phyloP scores from a whole-genome alignment of 2,797 vertebrate species.

The Oreonectes daqikongensis region DNA sequence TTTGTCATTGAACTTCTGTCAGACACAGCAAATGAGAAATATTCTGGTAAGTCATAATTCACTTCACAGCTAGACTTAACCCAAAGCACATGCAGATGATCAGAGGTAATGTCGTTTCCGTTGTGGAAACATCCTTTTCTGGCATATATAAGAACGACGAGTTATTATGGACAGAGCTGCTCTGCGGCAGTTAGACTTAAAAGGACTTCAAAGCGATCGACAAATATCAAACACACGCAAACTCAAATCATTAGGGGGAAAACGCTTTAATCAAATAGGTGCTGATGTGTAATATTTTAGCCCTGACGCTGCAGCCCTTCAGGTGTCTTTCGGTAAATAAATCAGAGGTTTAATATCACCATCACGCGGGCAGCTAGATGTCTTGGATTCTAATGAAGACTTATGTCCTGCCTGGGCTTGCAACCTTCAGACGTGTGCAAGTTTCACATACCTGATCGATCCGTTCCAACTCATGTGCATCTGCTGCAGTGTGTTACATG shows the following conservation, averaged over 20 bases:
- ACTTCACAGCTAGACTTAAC: constrained; percentile 14
- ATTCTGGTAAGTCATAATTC: constrained; percentile 27
- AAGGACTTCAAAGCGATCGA: constrained; percentile 34
- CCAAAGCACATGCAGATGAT: constrained; percentile 26
- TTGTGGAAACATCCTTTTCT: background rate
- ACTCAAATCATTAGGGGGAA: constrained; percentile 33
- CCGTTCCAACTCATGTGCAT: constrained; percentile 10
- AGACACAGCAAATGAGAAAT: constrained; percentile 36
- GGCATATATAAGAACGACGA: background rate
- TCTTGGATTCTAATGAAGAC: background rate
- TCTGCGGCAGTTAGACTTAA: background rate
- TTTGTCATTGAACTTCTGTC: constrained; percentile 41
- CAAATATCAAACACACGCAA: constrained; percentile 39
- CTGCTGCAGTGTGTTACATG: background rate
- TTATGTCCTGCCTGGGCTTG: constrained; percentile 7
- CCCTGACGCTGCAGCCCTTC: constrained; percentile 25
- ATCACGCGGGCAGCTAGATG: background rate
- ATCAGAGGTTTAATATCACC: constrained; percentile 10
- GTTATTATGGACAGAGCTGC: background rate
- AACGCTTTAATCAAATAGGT: constrained; percentile 36
- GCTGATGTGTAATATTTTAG: constrained; percentile 31
- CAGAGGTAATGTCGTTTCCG: constrained; percentile 8
- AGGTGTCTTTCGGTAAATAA: constrained; percentile 17
- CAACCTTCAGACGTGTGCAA: constrained; percentile 21
- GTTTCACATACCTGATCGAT: constrained; percentile 11